These are phyloP conservation scores for Scopus umbretta DNA, from an alignment of 2,113 vertebrate genomes.

Conservation along the genomic window DNA sequence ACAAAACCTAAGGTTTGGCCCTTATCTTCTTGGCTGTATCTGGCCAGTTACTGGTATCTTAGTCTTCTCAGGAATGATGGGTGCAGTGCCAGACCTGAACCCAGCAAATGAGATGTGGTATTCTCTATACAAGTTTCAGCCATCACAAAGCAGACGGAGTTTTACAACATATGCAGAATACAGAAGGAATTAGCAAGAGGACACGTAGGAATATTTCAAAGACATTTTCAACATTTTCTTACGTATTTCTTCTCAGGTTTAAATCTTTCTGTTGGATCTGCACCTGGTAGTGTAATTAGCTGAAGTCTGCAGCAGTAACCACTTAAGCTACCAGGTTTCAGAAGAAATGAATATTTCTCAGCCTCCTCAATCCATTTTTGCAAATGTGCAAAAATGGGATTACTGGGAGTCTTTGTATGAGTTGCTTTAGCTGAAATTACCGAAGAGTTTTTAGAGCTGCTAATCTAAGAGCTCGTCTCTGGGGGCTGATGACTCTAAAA, in stretches of 20 bases:
- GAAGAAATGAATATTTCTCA: not conserved
- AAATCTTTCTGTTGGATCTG: not conserved
- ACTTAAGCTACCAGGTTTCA: constrained; percentile 1
- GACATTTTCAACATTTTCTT: not conserved
- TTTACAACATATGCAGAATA: not conserved
- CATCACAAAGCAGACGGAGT: not conserved
- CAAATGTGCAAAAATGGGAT: constrained; percentile 53
- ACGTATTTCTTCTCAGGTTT: not conserved
- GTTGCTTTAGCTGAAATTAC: constrained; percentile 22
- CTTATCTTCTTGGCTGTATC: not conserved
- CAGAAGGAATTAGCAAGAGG: not conserved
- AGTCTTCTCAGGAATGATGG: not conserved
- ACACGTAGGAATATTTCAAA: not conserved
- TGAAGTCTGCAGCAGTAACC: not conserved
- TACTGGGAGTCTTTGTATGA: constrained; percentile 24
- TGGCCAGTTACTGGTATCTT: not conserved
- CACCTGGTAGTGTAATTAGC: not conserved
- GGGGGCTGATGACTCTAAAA: not conserved
- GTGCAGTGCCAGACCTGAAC: not conserved
- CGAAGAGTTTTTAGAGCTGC: not conserved
- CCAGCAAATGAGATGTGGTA: not conserved
- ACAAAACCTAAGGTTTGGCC: not conserved
- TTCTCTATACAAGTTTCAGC: not conserved
- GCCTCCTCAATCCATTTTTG: not conserved
- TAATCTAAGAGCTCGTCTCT: not conserved